Conservation (phyloP, 2,797 vertebrate genomes). For the Sebastes flavidus region DNA sequence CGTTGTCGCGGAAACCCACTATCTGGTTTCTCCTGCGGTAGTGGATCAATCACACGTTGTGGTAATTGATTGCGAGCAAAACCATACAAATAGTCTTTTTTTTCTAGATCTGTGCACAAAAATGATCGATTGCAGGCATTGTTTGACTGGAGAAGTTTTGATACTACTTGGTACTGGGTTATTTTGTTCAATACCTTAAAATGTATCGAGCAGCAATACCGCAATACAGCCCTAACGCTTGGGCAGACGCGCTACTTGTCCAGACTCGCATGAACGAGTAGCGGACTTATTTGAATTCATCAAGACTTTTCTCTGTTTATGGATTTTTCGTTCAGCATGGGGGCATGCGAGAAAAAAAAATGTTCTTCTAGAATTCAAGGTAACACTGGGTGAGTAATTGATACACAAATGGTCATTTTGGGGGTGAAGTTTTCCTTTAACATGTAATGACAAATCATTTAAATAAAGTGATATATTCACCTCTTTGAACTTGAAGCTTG, state of each 20-base stretch:
- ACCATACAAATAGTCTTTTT: too few relatives aligned
- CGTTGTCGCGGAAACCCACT: too few relatives aligned
- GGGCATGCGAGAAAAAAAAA: not conserved
- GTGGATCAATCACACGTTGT: too few relatives aligned
- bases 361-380: not conserved
- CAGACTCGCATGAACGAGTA: not conserved
- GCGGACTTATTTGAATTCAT: not conserved
- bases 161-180: too few relatives aligned
- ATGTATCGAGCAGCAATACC: too few relatives aligned
- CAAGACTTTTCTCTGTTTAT: not conserved
- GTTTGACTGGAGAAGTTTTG: too few relatives aligned
- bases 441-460: slow-evolving; percentile 60
- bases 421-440: not conserved
- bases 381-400: not conserved
- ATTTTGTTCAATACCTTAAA: too few relatives aligned
- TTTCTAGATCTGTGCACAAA: too few relatives aligned
- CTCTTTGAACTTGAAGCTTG: slow-evolving; percentile 26
- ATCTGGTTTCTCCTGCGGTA: too few relatives aligned
- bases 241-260: not conserved
- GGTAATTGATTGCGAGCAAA: too few relatives aligned
- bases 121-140: too few relatives aligned
- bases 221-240: not conserved
- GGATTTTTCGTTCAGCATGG: not conserved
- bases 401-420: not conserved
- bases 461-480: slow-evolving; percentile 66